Percentiles rank a stretch among this genome's conserved stretches.
phyloP scores from a whole-genome alignment of 2,888 invertebrate species.

The Brachynemurus nebulosus region DNA sequence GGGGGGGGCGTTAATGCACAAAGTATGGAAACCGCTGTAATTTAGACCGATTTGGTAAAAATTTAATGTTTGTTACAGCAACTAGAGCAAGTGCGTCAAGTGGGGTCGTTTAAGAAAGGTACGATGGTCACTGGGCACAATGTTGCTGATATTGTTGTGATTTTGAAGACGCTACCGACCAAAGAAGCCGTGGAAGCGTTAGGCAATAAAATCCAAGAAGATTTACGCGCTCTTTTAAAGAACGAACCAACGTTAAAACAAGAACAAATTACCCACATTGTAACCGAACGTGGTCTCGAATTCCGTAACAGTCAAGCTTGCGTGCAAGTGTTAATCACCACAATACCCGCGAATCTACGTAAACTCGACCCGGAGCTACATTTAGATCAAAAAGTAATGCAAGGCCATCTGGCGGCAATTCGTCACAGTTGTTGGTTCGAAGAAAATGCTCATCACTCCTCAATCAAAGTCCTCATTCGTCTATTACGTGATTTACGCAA shows the following conservation, averaged over 20 bases:
- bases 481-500: conserved; percentile 83
- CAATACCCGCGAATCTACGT: conserved; percentile 83
- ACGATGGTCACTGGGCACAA: conserved; percentile 94
- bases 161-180: conserved; percentile 90
- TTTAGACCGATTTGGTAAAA: neutral
- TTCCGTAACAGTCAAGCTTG: conserved; percentile 73
- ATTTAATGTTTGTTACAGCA: conserved; percentile 47
- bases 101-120: conserved; percentile 96
- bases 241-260: conserved; percentile 46
- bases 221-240: conserved; percentile 62
- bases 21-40: no score
- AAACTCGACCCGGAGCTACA: conserved; percentile 84
- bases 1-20: no score
- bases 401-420: conserved; percentile 84
- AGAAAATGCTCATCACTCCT: conserved; percentile 93
- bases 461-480: conserved; percentile 83
- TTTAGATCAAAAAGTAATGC: conserved; percentile 60
- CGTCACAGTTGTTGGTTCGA: conserved; percentile 97
- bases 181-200: conserved; percentile 89
- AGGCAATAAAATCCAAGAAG: conserved; percentile 74
- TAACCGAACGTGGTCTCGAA: conserved; percentile 74
- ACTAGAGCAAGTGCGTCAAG: conserved; percentile 89
- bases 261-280: conserved; percentile 38
- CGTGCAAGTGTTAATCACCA: conserved; percentile 83
- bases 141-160: conserved; percentile 92